phyloP scores from a whole-genome alignment of 1,140 invertebrate species.

The Anoplophora glabripennis region DNA sequence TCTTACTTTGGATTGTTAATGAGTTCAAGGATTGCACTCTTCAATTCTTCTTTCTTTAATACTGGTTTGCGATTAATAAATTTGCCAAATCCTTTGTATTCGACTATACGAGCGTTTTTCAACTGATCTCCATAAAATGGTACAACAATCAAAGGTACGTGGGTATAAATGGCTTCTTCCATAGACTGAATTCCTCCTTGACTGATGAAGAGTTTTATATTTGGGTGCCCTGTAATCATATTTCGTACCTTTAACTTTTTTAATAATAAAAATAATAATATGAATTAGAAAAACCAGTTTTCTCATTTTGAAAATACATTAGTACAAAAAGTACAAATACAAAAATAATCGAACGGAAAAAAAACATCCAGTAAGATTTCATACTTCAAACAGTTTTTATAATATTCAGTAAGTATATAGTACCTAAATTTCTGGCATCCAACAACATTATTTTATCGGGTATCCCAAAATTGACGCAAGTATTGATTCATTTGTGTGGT shows the following conservation, averaged over 20 bases:
- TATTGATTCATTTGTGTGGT: too few relatives aligned
- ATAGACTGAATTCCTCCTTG: conserved; percentile 55
- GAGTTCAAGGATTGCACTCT: conserved; percentile 23
- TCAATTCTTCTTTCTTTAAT: conserved; percentile 10
- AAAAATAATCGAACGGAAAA: too few relatives aligned
- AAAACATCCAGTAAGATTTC: too few relatives aligned
- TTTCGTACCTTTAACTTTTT: too few relatives aligned
- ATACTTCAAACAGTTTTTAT: too few relatives aligned
- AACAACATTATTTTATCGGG: too few relatives aligned
- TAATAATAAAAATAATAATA: too few relatives aligned
- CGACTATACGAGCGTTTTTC: conserved; percentile 33
- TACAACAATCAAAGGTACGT: conserved; percentile 53
- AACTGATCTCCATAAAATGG: conserved; percentile 48
- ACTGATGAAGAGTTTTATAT: conserved; percentile 50
- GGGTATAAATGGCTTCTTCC: conserved; percentile 51
- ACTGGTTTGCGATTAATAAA: conserved; percentile 9
- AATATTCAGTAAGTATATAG: too few relatives aligned
- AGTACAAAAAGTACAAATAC: too few relatives aligned
- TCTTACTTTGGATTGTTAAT: conserved; percentile 20
- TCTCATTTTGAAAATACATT: too few relatives aligned
- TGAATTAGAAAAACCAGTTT: neutral
- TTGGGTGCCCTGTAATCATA: conserved; percentile 44
- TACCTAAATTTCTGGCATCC: too few relatives aligned
- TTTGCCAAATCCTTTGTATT: conserved; percentile 28
- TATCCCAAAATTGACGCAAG: too few relatives aligned